Base-by-base conservation (phyloP, 2,888 invertebrate species). In the Rhingia rostrata region DNA sequence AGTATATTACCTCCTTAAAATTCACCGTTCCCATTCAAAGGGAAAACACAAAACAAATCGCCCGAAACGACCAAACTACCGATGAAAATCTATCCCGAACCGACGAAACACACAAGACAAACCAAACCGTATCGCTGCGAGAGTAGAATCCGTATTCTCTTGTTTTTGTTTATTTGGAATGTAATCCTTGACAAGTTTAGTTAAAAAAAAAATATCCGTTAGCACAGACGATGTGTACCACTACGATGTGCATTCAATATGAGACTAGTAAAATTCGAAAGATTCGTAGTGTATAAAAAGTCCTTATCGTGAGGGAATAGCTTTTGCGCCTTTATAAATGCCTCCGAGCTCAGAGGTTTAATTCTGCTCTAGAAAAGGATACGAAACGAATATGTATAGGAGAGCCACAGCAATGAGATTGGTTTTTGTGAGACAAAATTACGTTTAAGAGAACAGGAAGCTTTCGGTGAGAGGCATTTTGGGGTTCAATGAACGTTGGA, bases 211-310 rank as follows among this genome's bases (percentile, higher is more conserved):
- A 73, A 66, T 56, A 32, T 64, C 67, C 80, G 54, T 66, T 54
- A 37, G 53, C 72, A 67, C 63, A 33, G 37, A 22, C 22, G 53
- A 39, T 54, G 9, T 43, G 70, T 80, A 58, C 84, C 69, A 53
- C 54, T 43, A 37, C 70, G 80, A 70, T 54, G 70, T 80, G 70
- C 84, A 84, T 80, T 84, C 84, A 80, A 80, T 61, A 66, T 84
- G 80, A 80, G 84, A 84, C 84, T 84, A 84, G 54, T 64, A 70
- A 80, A 84, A 80, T 80, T 80, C 54, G n/a, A 66, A 80, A 74
- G 39, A 56, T 75, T 74, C 74, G 43, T 74, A 80, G 69, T 80
- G 75, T 84, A 80, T 84, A 77, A 74, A 80, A 74, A 80, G 79
- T 80, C 84, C 74, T 84, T 79, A 64, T 75, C 63, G 73, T 39